phyloP scores from a whole-genome alignment of 2,113 vertebrate genomes.

The Mustelus asterias region DNA sequence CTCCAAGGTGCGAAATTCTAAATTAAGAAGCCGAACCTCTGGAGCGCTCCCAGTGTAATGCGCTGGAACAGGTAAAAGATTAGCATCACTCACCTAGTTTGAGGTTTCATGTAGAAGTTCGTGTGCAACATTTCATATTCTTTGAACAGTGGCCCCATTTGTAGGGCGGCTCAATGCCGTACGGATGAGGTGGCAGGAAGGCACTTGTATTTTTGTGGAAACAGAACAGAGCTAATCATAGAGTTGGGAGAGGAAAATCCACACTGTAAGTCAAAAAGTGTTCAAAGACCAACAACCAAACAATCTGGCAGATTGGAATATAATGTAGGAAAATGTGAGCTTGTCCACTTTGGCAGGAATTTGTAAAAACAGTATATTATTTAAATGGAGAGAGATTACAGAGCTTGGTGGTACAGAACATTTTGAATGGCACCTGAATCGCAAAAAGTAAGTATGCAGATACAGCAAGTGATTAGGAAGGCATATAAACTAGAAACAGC shows the following conservation, averaged over 20 bases:
- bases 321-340: too few species aligned
- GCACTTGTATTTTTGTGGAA: neutral
- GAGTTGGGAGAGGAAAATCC: neutral
- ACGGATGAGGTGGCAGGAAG: neutral
- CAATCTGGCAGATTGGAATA: too few species aligned
- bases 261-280: neutral
- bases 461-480: too few species aligned
- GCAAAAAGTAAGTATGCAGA: too few species aligned
- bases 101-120: neutral
- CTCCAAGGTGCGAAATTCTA: neutral
- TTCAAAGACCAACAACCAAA: neutral
- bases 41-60: neutral
- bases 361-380: too few species aligned
- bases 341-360: too few species aligned
- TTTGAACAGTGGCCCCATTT: neutral
- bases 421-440: too few species aligned
- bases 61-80: neutral
- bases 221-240: neutral
- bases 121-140: neutral
- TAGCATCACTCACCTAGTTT: neutral
- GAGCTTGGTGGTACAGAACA: too few species aligned
- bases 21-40: neutral
- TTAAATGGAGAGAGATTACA: too few species aligned
- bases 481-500: too few species aligned
- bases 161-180: neutral